Percentiles rank a stretch among this genome's conserved stretches.
These are phyloP conservation scores for Cephalopholis sonnerati DNA, from an alignment of 2,113 vertebrate genomes.

Conservation along the genomic window DNA sequence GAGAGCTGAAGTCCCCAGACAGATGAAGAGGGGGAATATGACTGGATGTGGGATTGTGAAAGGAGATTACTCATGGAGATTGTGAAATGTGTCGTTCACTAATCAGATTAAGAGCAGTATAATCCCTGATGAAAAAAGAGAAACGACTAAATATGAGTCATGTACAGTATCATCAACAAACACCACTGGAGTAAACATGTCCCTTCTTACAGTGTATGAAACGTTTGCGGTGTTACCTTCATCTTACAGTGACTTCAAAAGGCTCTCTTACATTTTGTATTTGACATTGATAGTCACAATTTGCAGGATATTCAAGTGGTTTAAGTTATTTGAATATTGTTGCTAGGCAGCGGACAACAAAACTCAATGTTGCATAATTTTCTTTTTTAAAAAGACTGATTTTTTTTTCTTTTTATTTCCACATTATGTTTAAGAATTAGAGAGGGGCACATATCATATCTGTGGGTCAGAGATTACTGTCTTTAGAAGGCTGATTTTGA, in stretches of 20 bases:
- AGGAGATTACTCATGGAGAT: slow-evolving; percentile 72
- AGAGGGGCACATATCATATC: not conserved
- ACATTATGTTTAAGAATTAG: not conserved
- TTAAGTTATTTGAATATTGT: slow-evolving; percentile 1
- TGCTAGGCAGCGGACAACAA: slow-evolving; percentile 5
- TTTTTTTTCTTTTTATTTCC: not conserved
- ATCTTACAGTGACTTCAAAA: slow-evolving; percentile 3
- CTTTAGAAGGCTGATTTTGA: no score
- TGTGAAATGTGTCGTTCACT: slow-evolving; percentile 71
- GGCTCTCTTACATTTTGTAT: not conserved
- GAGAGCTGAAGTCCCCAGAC: slow-evolving; percentile 53
- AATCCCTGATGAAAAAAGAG: slow-evolving; percentile 50
- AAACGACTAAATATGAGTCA: slow-evolving; percentile 27
- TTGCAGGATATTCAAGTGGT: slow-evolving; percentile 2
- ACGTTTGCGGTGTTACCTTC: slow-evolving; percentile 9
- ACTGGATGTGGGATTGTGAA: slow-evolving; percentile 54
- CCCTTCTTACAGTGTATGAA: not conserved
- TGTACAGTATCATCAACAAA: slow-evolving; percentile 30
- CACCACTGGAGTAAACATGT: slow-evolving; percentile 38
- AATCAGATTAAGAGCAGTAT: slow-evolving; percentile 74
- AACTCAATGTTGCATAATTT: not conserved
- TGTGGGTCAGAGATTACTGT: not conserved
- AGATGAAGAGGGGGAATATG: slow-evolving; percentile 46
- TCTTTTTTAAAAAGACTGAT: not conserved
- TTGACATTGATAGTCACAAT: slow-evolving; percentile 2